Evolutionary conservation across 2,888 invertebrate genomes (phyloP).

Genomic region (Orthosia gracilis): DNA sequence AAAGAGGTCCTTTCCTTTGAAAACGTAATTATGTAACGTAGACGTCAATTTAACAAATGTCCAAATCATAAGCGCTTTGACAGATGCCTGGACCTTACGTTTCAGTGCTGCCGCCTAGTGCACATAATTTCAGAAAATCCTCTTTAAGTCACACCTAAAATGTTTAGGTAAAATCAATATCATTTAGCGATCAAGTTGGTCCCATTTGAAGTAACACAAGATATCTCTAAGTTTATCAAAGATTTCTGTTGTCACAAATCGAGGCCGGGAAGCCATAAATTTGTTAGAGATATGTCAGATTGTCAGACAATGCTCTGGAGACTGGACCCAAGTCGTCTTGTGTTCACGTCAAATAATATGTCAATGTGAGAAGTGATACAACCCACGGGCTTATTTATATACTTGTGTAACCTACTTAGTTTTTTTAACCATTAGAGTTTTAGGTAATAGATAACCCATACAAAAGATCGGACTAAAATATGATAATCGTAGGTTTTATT

Average conservation of each 20-base stretch:
- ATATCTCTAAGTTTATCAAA: not conserved
- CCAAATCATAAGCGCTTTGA: too few relatives aligned
- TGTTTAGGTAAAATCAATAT: too few relatives aligned
- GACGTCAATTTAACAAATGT: too few relatives aligned
- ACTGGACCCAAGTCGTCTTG: not conserved
- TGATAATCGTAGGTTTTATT: too few relatives aligned
- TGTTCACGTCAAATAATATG: conserved; percentile 33
- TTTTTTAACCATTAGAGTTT: not conserved
- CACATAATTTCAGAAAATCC: too few relatives aligned
- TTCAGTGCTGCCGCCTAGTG: too few relatives aligned
- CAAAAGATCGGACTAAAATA: not conserved
- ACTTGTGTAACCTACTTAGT: not conserved
- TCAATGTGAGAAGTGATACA: conserved; percentile 1
- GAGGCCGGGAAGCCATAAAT: conserved; percentile 16
- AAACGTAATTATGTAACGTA: too few relatives aligned
- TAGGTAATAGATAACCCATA: not conserved
- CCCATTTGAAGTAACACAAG: too few relatives aligned
- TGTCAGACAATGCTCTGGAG: conserved; percentile 29
- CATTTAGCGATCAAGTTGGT: too few relatives aligned
- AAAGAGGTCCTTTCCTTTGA: too few relatives aligned
- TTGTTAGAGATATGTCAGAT: conserved; percentile 10
- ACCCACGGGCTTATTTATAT: not conserved
- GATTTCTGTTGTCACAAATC: conserved; percentile 4
- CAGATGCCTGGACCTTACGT: too few relatives aligned
- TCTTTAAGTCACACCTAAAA: too few relatives aligned